A percentile compares a stretch with the other conserved stretches of the same genome.
Evolutionary conservation across 2,797 vertebrate genomes (phyloP).

Genomic region (Anguilla obscura): DNA sequence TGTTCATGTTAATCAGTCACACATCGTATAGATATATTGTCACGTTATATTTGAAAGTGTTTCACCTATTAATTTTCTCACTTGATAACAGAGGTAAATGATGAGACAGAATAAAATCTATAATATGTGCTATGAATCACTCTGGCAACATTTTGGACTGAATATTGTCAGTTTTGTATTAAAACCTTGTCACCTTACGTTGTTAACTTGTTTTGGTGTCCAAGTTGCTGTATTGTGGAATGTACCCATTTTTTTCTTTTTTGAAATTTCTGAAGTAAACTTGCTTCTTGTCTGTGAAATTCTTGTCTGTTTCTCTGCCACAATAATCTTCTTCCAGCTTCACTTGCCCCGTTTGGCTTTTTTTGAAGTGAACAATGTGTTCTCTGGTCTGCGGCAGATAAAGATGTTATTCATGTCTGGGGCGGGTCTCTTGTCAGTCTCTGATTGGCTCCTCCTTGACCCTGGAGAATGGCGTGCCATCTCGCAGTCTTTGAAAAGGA

Average conservation of each 20-base stretch:
- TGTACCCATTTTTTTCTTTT: neutral
- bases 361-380: neutral
- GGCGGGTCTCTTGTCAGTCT: neutral
- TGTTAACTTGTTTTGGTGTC: neutral
- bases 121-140: neutral
- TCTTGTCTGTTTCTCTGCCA: neutral
- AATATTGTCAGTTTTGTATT: neutral
- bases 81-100: neutral
- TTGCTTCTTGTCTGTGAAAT: neutral
- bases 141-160: neutral
- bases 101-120: neutral
- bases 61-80: neutral
- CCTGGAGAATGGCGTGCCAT: neutral
- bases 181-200: neutral
- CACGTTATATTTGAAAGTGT: neutral
- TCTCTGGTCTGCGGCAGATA: conserved; percentile 13
- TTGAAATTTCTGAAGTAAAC: neutral
- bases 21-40: neutral
- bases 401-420: neutral
- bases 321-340: neutral
- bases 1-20: neutral
- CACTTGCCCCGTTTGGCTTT: neutral
- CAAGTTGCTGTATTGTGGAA: neutral
- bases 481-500: neutral
- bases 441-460: neutral